Percentiles rank a stretch among this genome's conserved stretches.
Conservation (phyloP, 2,888 invertebrate species). For the Mechanitis messenoides region DNA sequence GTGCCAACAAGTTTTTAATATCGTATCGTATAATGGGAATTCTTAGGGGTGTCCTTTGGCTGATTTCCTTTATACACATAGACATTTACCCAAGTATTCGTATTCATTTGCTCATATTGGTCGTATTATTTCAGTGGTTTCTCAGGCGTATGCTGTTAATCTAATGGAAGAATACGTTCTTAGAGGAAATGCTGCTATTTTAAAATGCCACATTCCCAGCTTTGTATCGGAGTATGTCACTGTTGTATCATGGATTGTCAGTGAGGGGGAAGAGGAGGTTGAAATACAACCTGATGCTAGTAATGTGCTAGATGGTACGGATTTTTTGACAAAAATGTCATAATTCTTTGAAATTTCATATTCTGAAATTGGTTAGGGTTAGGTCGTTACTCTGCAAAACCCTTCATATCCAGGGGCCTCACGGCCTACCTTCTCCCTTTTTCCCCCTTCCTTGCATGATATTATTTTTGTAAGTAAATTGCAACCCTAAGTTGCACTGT, state of each 20-base stretch:
- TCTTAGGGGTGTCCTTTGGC: too few relatives aligned
- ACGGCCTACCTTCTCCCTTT: slow-evolving; percentile 74
- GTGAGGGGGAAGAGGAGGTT: slow-evolving; percentile 76
- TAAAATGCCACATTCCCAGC: slow-evolving; percentile 95
- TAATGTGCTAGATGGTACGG: slow-evolving; percentile 58
- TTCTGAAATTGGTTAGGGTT: slow-evolving; percentile 38
- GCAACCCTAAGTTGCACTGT: slow-evolving; percentile 59
- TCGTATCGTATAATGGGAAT: too few relatives aligned
- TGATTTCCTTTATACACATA: not conserved
- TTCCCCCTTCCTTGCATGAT: slow-evolving; percentile 77
- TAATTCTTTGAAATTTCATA: slow-evolving; percentile 3
- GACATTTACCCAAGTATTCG: slow-evolving; percentile 19
- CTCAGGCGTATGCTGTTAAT: slow-evolving; percentile 92
- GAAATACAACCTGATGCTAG: slow-evolving; percentile 66
- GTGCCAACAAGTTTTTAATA: too few relatives aligned
- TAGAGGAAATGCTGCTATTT: slow-evolving; percentile 91
- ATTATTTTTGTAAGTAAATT: slow-evolving; percentile 66
- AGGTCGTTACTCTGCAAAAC: slow-evolving; percentile 42
- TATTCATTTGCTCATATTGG: slow-evolving; percentile 30
- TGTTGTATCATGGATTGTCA: slow-evolving; percentile 91
- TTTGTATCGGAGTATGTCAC: slow-evolving; percentile 93
- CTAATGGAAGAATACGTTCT: slow-evolving; percentile 95
- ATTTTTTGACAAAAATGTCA: slow-evolving; percentile 20
- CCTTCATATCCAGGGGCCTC: slow-evolving; percentile 73
- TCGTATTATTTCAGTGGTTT: slow-evolving; percentile 85